A percentile compares a stretch with the other conserved stretches of the same genome.
Conservation (phyloP, 2,888 invertebrate species). For the Zelleria hepariella region DNA sequence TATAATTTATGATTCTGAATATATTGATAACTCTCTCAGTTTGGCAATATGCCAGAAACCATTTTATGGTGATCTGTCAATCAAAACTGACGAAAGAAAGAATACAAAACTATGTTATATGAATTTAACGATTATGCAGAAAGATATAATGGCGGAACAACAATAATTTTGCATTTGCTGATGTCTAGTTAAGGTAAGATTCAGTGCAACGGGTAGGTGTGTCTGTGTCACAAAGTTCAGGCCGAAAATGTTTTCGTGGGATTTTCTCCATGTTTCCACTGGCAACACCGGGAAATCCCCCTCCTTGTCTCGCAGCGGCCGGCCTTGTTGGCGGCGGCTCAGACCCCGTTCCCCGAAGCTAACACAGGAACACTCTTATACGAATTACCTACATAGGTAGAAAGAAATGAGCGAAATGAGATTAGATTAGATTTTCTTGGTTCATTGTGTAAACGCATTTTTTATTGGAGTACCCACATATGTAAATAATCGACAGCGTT, state of each 20-base stretch:
- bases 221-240: too few relatives aligned
- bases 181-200: too few relatives aligned
- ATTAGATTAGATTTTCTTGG: too few relatives aligned
- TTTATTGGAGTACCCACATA: too few relatives aligned
- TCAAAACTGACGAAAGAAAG: neutral
- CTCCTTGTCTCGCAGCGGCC: constrained; percentile 16
- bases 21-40: neutral
- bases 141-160: too few relatives aligned
- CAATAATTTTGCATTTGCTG: too few relatives aligned
- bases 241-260: too few relatives aligned
- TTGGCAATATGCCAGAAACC: neutral
- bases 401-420: neutral
- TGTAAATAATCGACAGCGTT: too few relatives aligned
- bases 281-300: constrained; percentile 22
- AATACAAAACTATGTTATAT: too few relatives aligned
- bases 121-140: too few relatives aligned
- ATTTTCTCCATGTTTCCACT: neutral
- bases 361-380: constrained; percentile 15
- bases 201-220: too few relatives aligned
- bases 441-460: too few relatives aligned
- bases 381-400: neutral
- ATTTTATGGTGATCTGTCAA: neutral
- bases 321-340: constrained; percentile 29
- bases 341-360: constrained; percentile 23
- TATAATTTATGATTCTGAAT: neutral